A percentile compares a stretch with the other conserved stretches of the same genome.
Conservation (phyloP, 1,140 invertebrate genomes). For the Trigoniulus corallinus region DNA sequence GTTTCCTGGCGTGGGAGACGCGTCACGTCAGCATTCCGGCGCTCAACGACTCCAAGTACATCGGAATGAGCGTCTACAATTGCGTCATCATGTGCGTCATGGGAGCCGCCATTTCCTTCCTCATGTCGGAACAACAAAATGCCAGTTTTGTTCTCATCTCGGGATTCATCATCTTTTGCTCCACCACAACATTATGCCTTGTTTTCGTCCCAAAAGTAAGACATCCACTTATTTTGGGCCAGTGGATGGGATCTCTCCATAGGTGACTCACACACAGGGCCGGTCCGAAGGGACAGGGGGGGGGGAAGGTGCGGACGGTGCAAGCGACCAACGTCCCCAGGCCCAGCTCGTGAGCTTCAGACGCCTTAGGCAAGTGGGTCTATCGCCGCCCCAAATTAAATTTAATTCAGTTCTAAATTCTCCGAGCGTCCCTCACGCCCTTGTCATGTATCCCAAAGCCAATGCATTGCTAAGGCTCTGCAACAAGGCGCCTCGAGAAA, state of each 20-base stretch:
- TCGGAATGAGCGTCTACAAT: conserved; percentile 95
- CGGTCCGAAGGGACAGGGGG: neutral
- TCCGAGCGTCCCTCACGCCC: too few species aligned
- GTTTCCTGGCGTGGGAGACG: conserved; percentile 98
- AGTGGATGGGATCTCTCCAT: neutral
- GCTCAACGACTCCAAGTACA: conserved; percentile 95
- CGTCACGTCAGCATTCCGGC: conserved; percentile 94
- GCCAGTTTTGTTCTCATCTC: conserved; percentile 89
- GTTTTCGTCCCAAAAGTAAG: conserved; percentile 96
- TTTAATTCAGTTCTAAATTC: too few species aligned
- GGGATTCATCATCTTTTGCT: conserved; percentile 97
- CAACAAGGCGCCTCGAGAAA: too few species aligned
- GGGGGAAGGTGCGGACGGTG: neutral
- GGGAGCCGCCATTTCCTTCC: conserved; percentile 81
- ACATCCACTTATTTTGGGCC: too few species aligned
- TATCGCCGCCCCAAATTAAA: too few species aligned
- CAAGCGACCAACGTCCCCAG: too few species aligned
- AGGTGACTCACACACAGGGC: neutral
- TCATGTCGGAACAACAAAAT: conserved; percentile 87
- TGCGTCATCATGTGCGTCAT: conserved; percentile 97
- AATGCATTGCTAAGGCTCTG: too few species aligned
- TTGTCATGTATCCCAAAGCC: too few species aligned
- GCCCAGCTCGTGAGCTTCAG: too few species aligned
- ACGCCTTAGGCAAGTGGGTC: too few species aligned
- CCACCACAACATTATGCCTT: conserved; percentile 90